Percentiles rank a stretch among this genome's conserved stretches.
phyloP scores from a whole-genome alignment of 2,888 invertebrate genomes.

The Cantharis nigra region DNA sequence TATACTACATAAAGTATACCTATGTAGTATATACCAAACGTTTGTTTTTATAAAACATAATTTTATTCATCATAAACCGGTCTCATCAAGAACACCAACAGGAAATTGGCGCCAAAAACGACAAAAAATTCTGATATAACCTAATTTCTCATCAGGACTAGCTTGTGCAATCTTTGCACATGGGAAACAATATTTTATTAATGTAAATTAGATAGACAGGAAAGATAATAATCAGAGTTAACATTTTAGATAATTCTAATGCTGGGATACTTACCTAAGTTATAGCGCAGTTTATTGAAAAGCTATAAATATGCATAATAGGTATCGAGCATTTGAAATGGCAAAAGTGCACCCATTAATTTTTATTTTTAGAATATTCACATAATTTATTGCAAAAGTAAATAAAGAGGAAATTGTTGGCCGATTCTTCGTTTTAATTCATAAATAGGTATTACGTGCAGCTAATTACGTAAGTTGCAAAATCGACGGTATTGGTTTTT shows the following conservation, averaged over 20 bases:
- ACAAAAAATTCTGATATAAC: constrained; percentile 31
- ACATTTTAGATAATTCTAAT: neutral
- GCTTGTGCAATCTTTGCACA: constrained; percentile 15
- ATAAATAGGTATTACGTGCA: neutral
- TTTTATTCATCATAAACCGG: constrained; percentile 32
- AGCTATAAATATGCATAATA: neutral
- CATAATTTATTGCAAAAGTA: neutral
- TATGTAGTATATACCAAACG: neutral
- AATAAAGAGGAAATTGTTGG: neutral
- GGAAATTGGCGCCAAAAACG: constrained; percentile 33
- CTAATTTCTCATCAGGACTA: constrained; percentile 29
- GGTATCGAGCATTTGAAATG: neutral
- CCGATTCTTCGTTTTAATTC: neutral
- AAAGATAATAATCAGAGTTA: neutral
- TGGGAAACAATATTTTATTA: constrained; percentile 21
- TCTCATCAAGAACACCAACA: constrained; percentile 24
- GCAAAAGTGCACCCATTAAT: neutral
- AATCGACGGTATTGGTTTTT: neutral
- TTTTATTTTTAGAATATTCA: neutral
- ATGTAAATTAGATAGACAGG: neutral
- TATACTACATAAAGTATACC: no score
- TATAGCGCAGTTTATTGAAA: neutral
- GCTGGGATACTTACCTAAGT: neutral
- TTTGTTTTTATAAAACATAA: constrained; percentile 6
- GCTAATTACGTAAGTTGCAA: neutral